Evolutionary conservation across 2,113 vertebrate species (phyloP).

Genomic region (Pterocles gutturalis): DNA sequence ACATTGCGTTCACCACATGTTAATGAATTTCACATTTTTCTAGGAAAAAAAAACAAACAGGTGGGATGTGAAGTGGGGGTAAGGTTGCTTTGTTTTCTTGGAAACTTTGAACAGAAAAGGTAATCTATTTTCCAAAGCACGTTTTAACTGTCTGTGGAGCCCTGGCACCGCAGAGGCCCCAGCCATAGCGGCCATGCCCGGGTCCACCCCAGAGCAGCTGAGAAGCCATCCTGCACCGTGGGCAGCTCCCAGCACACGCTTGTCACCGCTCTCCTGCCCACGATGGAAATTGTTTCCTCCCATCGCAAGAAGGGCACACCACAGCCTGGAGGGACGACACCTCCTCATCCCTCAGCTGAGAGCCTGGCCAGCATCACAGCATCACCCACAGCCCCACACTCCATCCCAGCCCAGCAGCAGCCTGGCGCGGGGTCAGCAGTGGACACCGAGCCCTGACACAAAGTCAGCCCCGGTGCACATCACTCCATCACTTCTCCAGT

Average conservation of each 20-base stretch:
- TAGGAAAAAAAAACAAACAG: slow-evolving; percentile 32
- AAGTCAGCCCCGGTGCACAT: not conserved
- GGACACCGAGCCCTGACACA: rapidly evolving
- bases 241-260: not conserved
- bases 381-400: not conserved
- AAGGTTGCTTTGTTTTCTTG: slow-evolving; percentile 12
- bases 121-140: not conserved
- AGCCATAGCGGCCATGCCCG: rapidly evolving
- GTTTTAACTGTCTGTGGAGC: not conserved
- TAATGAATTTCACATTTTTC: slow-evolving; percentile 69
- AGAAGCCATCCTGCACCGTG: rapidly evolving
- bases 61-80: slow-evolving; percentile 21
- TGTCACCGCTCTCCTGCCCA: not conserved
- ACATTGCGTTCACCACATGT: slow-evolving; percentile 57
- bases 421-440: not conserved
- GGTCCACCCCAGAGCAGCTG: not conserved
- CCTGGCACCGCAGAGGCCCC: not conserved
- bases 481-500: not conserved
- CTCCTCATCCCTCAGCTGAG: not conserved
- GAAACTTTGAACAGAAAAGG: slow-evolving; percentile 17
- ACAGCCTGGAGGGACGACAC: not conserved
- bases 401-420: not conserved
- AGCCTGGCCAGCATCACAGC: not conserved
- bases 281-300: not conserved
- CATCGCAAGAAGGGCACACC: not conserved